Evolutionary conservation across 2,888 invertebrate species (phyloP), one percentile per base, ranked within the genome.

Genomic region (Xestia sexstrigata): DNA sequence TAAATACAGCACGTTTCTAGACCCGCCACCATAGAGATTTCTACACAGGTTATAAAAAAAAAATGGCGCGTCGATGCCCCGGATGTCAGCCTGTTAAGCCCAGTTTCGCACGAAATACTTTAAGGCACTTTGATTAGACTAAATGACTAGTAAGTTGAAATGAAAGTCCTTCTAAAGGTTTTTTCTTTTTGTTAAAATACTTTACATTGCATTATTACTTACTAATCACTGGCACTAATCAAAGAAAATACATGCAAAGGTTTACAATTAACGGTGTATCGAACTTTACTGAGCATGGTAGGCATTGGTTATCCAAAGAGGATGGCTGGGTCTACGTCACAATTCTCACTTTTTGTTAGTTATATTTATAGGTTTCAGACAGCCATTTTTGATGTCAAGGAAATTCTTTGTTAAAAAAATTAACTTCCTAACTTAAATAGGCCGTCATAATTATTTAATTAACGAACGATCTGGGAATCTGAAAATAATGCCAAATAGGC

Each of bases 81-180:
- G 4, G 20, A 20, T 20, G 20, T 11, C 62, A 62, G 5, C 5
- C 62, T 62, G 62, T 35, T 9, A 13, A 73, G 39, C 17, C 45
- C 76, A 71, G 42, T 20, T 72, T 30, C 20, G 47, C 17, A 60
- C 8, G 17, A n/a, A 42, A 47, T 47, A 39, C 8, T 30, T 17
- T 60, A 81, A 84, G 81, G 81, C 81, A 81, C 81, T 67, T 84
- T 80, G 84, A 80, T 81, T 81, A 84, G 72, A 79, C 42, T 49
- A 30, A 78, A 83, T 79, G 83, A 83, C 78, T 49, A 83, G 79
- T 79, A 79, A 84, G 79, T 83, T 79, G 15, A 55, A 83, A 79
- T 78, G 20, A 60, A 60, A 68, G 8, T 55, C 8, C 17, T 62
- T 17, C 2, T 0, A 47, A 39, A 30, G 8, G 20, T 39, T 49